A percentile compares a stretch with the other conserved stretches of the same genome.
Conservation (phyloP, 2,888 invertebrate species). For the Leistus spinibarbis region DNA sequence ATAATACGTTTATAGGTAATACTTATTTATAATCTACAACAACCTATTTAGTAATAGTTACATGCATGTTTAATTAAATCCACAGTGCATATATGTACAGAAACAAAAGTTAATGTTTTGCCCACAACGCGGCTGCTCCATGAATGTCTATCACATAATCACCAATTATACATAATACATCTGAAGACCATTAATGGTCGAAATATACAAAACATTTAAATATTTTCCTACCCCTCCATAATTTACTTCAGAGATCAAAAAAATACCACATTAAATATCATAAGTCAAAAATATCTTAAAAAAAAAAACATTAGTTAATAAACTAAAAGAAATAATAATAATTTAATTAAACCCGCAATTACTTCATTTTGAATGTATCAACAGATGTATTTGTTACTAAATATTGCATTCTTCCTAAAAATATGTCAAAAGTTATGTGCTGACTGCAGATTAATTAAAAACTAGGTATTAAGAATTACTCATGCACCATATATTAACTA, state of each 20-base stretch:
- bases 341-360: background rate
- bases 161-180: too few relatives aligned
- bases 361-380: background rate
- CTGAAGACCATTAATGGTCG: too few relatives aligned
- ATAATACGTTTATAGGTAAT: background rate
- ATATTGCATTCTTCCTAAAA: background rate
- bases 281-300: too few relatives aligned
- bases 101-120: too few relatives aligned
- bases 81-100: background rate
- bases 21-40: background rate
- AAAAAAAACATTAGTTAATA: too few relatives aligned
- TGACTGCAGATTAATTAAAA: background rate
- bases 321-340: too few relatives aligned
- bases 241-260: too few relatives aligned
- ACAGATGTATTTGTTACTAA: background rate
- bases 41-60: background rate
- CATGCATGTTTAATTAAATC: background rate
- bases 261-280: too few relatives aligned
- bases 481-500: slow-evolving; percentile 27
- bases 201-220: too few relatives aligned
- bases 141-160: too few relatives aligned
- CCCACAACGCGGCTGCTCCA: too few relatives aligned
- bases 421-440: background rate
- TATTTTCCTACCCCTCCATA: too few relatives aligned
- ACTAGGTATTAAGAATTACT: background rate